Base-by-base conservation (phyloP, 2,888 invertebrate species). In the Plebejus anna region DNA sequence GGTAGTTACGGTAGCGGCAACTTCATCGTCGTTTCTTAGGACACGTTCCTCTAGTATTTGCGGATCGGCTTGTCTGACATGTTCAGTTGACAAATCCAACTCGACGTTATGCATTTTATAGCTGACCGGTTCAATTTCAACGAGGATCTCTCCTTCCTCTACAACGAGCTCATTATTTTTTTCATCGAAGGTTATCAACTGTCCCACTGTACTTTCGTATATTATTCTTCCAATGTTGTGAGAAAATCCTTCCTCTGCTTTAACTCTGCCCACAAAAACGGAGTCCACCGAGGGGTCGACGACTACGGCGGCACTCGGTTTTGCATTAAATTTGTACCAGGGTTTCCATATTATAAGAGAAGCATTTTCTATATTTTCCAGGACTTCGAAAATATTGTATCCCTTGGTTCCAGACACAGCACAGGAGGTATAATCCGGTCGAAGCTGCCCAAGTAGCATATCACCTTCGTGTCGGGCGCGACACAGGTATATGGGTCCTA, bases 301-400 rank as follows among this genome's bases (percentile, higher is more conserved):
- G 1, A 95, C 93, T 5, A 97, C 96, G 13, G 96, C 95, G 6
- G 97, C 97, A 78, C 94, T 94, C 0, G 96, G 96, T 78, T 95
- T 94, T 1, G 94, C 94, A 81, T 89, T 89, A 85, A 96, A 97
- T 86, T 96, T 96, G 80, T 95, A 94, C 96, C 97, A 97, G n/a
- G 94, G 89, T 70, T 94, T 94, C 98, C 98, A 98, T 79, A 95
- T 95, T 70, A 97, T 94, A 77, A 96, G 94, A 1, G 96, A 97
- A 78, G 97, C 96, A 80, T 96, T 96, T 82, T 97, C 97, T 79
- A 96, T 95, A 86, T 97, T 97, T 85, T 97, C 95, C 75, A 97
- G 92, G 42, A 97, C 94, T 85, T 97, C 97, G 86, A 96, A 97
- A 59, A 94, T 87, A 75, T 91, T 90, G 84, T 95, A 95, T 77